These are phyloP conservation scores for Nycticebus coucang DNA, from an alignment of 2,113 vertebrate genomes.

Conservation along the genomic window DNA sequence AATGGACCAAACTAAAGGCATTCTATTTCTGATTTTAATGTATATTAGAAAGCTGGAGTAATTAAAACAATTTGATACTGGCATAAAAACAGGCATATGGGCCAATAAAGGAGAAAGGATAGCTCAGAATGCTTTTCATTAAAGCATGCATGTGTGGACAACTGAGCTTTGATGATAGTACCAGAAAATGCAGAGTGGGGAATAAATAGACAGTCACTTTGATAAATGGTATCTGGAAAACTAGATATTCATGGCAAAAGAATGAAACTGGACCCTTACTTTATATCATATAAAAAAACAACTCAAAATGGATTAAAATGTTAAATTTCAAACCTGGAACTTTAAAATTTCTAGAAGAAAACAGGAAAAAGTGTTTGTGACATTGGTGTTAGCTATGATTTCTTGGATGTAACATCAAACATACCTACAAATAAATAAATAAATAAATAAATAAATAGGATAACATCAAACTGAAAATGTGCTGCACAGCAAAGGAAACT, in stretches of 20 bases:
- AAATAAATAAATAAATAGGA: too few relatives aligned
- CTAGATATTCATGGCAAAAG: background rate
- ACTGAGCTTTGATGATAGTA: background rate
- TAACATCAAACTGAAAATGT: background rate
- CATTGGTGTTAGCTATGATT: background rate
- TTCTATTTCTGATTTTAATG: background rate
- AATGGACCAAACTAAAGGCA: background rate
- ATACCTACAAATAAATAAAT: background rate
- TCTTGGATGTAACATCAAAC: background rate
- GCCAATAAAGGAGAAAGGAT: background rate
- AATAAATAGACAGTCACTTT: background rate
- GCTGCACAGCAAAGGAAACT: background rate
- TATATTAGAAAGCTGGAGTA: background rate
- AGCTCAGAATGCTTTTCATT: background rate
- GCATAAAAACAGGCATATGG: background rate
- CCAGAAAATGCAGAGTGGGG: too few relatives aligned
- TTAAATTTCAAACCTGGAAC: background rate
- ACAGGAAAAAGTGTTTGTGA: background rate
- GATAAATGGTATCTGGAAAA: background rate
- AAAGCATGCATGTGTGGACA: background rate
- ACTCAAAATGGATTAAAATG: background rate
- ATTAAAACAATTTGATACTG: background rate
- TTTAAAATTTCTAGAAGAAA: background rate
- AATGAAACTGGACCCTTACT: background rate
- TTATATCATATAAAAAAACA: background rate